These are phyloP conservation scores for Percopsis transmontana DNA, from an alignment of 2,113 vertebrate species.

Conservation along the genomic window DNA sequence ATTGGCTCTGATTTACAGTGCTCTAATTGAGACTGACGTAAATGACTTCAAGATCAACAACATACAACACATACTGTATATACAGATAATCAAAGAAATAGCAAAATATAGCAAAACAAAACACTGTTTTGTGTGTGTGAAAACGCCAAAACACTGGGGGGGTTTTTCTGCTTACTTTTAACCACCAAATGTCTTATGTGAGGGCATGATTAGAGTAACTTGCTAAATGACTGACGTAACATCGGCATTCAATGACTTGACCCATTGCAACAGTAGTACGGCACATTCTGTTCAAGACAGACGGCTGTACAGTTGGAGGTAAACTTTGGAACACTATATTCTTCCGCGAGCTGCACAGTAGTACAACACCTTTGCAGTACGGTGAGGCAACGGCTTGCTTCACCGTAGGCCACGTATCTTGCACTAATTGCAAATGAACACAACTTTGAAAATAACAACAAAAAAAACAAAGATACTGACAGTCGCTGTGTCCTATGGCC, in stretches of 20 bases:
- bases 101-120: conserved; percentile 58
- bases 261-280: conserved; percentile 31
- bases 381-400: conserved; percentile 4
- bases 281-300: conserved; percentile 16
- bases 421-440: conserved; percentile 59
- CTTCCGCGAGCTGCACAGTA: conserved; percentile 28
- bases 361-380: conserved; percentile 22
- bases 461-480: conserved; percentile 37
- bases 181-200: conserved; percentile 34
- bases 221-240: conserved; percentile 47
- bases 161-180: too few relatives aligned
- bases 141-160: too few relatives aligned
- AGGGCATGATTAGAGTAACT: conserved; percentile 52
- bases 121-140: conserved; percentile 48
- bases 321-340: conserved; percentile 53
- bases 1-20: conserved; percentile 44
- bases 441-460: conserved; percentile 43
- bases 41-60: conserved; percentile 17
- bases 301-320: conserved; percentile 38
- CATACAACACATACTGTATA: conserved; percentile 57
- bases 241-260: conserved; percentile 29
- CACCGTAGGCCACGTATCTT: conserved; percentile 43
- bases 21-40: conserved; percentile 57
- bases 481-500: conserved; percentile 51
- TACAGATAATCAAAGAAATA: conserved; percentile 63